Percentiles rank a stretch among this genome's conserved stretches.
Evolutionary conservation across 2,888 invertebrate genomes (phyloP).

Genomic region (Heliconius ethilla): DNA sequence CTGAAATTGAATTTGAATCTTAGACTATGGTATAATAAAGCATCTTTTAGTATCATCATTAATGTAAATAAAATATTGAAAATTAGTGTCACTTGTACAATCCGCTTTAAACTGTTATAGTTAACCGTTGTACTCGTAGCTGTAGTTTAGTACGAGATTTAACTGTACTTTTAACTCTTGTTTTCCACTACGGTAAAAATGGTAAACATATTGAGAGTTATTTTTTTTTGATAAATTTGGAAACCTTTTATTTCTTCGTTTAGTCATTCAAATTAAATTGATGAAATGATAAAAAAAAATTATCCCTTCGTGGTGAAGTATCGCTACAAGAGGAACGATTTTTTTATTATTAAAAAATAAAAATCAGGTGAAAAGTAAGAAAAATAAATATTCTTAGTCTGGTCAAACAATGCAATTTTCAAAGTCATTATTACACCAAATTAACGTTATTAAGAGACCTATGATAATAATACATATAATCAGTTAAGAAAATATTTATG

Average conservation of each 20-base stretch:
- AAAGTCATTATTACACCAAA: no score
- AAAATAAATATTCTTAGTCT: no score
- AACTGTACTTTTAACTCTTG: constrained; percentile 5
- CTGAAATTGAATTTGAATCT: neutral
- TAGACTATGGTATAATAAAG: neutral
- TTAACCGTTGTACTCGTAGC: constrained; percentile 8
- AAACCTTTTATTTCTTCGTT: neutral
- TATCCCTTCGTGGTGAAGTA: no score
- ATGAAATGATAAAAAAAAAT: no score
- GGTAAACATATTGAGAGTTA: neutral
- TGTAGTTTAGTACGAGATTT: constrained; percentile 8
- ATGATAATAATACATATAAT: no score
- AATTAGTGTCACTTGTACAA: constrained; percentile 11
- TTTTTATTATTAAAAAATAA: no score
- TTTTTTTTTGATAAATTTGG: neutral
- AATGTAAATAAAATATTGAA: neutral
- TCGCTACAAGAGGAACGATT: no score
- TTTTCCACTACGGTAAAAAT: neutral
- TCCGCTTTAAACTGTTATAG: constrained; percentile 7
- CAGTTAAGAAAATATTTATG: no score
- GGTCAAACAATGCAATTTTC: no score
- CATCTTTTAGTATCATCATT: neutral
- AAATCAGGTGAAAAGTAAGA: no score
- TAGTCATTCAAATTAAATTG: no score
- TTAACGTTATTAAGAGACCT: no score